Percentiles rank a stretch among this genome's conserved stretches.
phyloP scores from a whole-genome alignment of 2,797 vertebrate species.

The Pseudomugil gertrudae region DNA sequence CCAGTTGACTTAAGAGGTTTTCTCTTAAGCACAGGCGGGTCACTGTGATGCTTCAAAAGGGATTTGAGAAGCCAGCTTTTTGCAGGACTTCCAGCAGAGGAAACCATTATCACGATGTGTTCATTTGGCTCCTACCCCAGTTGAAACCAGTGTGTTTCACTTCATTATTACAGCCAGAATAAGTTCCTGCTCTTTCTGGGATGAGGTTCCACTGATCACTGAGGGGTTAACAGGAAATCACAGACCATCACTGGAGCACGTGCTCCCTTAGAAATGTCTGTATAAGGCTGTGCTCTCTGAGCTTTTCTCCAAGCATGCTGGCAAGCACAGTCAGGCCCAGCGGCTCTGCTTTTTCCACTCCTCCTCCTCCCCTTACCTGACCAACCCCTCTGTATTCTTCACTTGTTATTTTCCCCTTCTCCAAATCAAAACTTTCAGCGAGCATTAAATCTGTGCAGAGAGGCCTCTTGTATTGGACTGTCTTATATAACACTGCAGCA shows the following conservation, averaged over 20 bases:
- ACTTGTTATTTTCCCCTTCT: constrained; percentile 11
- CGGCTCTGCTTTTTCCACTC: constrained; percentile 45
- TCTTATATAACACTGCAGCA: constrained; percentile 8
- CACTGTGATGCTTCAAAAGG: constrained; percentile 34
- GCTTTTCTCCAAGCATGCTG: constrained; percentile 72
- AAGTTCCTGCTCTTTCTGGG: constrained; percentile 15
- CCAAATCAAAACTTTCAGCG: constrained; percentile 10
- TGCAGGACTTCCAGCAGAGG: constrained; percentile 22
- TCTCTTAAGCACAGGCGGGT: constrained; percentile 54
- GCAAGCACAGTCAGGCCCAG: constrained; percentile 82
- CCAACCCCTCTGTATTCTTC: constrained; percentile 44
- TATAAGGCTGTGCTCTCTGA: constrained; percentile 78
- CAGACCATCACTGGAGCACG: constrained; percentile 52
- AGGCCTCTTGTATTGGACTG: constrained; percentile 13
- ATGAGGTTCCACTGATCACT: constrained; percentile 33
- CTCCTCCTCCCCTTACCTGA: constrained; percentile 59
- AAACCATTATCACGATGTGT: not conserved
- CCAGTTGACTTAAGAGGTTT: constrained; percentile 55
- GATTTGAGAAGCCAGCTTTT: constrained; percentile 34
- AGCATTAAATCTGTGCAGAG: constrained; percentile 7
- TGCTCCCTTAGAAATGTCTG: constrained; percentile 78
- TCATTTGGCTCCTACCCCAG: not conserved
- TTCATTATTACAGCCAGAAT: constrained; percentile 2
- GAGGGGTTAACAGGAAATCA: constrained; percentile 83
- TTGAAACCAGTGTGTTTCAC: not conserved